Evolutionary conservation across 2,888 invertebrate species (phyloP), one percentile per base, ranked within the genome.

Genomic region (Caenorhabditis sinica): DNA sequence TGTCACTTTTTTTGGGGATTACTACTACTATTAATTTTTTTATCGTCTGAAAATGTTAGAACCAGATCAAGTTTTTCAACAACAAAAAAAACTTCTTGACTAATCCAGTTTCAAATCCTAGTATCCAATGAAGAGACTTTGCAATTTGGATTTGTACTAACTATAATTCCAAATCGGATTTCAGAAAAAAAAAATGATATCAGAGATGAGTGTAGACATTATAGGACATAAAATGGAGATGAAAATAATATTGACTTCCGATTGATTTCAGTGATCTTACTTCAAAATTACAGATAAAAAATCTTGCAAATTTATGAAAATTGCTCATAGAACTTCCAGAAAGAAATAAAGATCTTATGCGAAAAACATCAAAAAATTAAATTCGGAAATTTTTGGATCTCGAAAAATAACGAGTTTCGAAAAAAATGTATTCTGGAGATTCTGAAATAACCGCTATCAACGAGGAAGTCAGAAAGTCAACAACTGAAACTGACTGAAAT

Each of bases 201-300:
- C 58, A 58, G 30, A n/a, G n/a, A 23, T 30, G 30, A 17, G 23
- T 33, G 33, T 33, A 33, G 33, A 33, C 33, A 33, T 8, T n/a
- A n/a, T n/a, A n/a, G n/a, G n/a, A 49, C 49, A n/a, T 49, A 3
- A n/a, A 17, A 49, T 13, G 17, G 20, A 60, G 60, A n/a, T n/a
- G n/a, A n/a, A n/a, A n/a, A n/a, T n/a, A n/a, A n/a, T n/a, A n/a
- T n/a, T n/a, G n/a, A 61, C 20, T 33, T 61, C 61, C 61, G 61
- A 61, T 61, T 61, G 61, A 36, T 61, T 20, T 61, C 36, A 61
- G 11, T 61, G 61, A 61, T 36, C 36, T 61, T 58, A 58, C 17
- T 11, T 4, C 4, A 53, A 53, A 53, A 53, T 20, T 53, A 8
- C 6, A 8, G 8, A 33, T 8, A 33, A 33, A 33, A 33, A 53